Base-by-base conservation (phyloP, 2,113 vertebrate species). In the Centropristis striata region DNA sequence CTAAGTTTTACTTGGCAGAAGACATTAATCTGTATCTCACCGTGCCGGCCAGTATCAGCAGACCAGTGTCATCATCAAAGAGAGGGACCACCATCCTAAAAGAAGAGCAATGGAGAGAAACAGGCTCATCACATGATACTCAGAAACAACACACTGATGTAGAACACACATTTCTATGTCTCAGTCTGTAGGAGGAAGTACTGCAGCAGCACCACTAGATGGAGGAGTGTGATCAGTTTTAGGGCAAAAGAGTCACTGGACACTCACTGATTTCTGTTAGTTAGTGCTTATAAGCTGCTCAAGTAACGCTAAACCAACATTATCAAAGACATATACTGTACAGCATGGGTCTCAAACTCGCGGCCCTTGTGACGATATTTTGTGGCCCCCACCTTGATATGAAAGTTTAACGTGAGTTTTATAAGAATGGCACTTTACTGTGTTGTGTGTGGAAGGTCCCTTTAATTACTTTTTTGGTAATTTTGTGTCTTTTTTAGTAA, bases 41-140 rank as follows among this genome's bases (percentile, higher is more conserved):
- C 96, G 96, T 96, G 84, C 95, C 97, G 1, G 96, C 94, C 71
- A 99, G 83, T 27, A 97, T 57, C 39, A 99, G 95, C 27, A 99
- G 95, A 32, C 96, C 94, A 0, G 97, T 95, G 92, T 98, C 97
- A 0, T 94, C 77, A 9, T 99, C 98, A 16, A 96, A 96, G 80
- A 99, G 92, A 0, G 98, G 97, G 57, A 98, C 95, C 81, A 97
- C 68, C 2, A 87, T 94, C 83, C 98, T 99, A 85, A 2, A 57
- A 55, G 61, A 11, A 72, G 55, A 79, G 12, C n/a, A 57, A 28
- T 3, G 85, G 28, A 79, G 8, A 11, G 1, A 75, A 18, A 53
- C 0, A 74, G 5, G 1, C n/a, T n/a, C 2, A n/a, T 47, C 0
- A 64, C 65, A 50, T 23, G 6, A 32, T 20, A 11, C 39, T 53